Evolutionary conservation across 1,140 invertebrate species (phyloP).

Genomic region (Drosophila takahashii): DNA sequence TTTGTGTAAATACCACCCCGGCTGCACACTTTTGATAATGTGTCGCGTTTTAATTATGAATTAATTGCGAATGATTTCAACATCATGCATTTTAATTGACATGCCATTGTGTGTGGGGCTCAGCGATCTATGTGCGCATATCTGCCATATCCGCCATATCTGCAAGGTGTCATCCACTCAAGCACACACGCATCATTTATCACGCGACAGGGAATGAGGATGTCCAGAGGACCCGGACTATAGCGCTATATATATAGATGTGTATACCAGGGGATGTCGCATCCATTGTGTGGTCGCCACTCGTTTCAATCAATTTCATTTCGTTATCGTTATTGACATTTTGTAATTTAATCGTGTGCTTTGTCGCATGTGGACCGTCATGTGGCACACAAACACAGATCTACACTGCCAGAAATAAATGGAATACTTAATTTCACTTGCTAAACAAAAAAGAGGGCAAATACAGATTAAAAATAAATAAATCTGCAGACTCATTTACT

Average conservation of each 20-base stretch:
- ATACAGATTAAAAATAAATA: too few species aligned
- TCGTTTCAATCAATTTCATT: slow-evolving; percentile 82
- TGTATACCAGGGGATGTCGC: slow-evolving; percentile 27
- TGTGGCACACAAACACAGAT: slow-evolving; percentile 32
- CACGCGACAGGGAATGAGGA: slow-evolving; percentile 42
- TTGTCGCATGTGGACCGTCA: slow-evolving; percentile 61
- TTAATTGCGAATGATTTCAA: slow-evolving; percentile 82
- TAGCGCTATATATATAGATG: neutral
- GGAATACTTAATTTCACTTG: too few species aligned
- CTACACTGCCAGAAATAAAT: slow-evolving; percentile 9
- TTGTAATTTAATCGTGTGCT: slow-evolving; percentile 82
- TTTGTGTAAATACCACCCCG: slow-evolving; percentile 66
- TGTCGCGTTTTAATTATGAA: slow-evolving; percentile 81
- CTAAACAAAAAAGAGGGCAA: too few species aligned
- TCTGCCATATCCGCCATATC: slow-evolving; percentile 14
- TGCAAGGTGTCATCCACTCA: slow-evolving; percentile 60
- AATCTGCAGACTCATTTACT: too few species aligned
- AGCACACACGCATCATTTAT: slow-evolving; percentile 69
- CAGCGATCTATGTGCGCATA: slow-evolving; percentile 42
- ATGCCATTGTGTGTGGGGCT: slow-evolving; percentile 61
- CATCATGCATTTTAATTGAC: slow-evolving; percentile 82
- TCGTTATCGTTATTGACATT: slow-evolving; percentile 79
- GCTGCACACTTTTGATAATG: slow-evolving; percentile 71
- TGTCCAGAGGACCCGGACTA: slow-evolving; percentile 4
- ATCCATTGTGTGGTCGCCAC: slow-evolving; percentile 63